Percentiles rank a stretch among this genome's conserved stretches.
Conservation (phyloP, 2,888 invertebrate species). For the Pachliopta kotzebuea region DNA sequence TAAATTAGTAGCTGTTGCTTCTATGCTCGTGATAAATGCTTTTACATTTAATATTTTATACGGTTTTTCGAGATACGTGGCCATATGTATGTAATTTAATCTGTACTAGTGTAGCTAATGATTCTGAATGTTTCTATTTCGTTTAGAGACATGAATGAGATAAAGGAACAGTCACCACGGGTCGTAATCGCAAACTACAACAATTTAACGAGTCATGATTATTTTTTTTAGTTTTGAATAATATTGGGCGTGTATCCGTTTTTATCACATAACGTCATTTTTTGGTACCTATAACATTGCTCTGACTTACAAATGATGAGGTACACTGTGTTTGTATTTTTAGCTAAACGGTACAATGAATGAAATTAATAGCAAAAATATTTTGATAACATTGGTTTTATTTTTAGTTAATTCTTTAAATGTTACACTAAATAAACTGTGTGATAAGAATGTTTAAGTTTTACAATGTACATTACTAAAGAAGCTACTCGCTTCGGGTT, state of each 20-base stretch:
- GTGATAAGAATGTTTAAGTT: too few relatives aligned
- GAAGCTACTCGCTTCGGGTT: neutral
- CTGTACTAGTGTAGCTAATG: conserved; percentile 23
- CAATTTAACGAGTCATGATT: conserved; percentile 78
- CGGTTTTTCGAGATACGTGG: conserved; percentile 4
- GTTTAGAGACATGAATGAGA: conserved; percentile 44
- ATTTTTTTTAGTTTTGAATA: conserved; percentile 79
- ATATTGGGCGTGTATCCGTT: conserved; percentile 71
- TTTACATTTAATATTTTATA: conserved; percentile 22
- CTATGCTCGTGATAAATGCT: conserved; percentile 23
- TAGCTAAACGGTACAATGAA: neutral
- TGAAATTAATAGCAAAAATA: too few relatives aligned
- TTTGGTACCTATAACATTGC: conserved; percentile 63
- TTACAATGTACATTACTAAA: neutral
- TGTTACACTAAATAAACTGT: too few relatives aligned
- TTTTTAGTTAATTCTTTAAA: too few relatives aligned
- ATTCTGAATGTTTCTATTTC: conserved; percentile 37
- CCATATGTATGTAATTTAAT: conserved; percentile 6
- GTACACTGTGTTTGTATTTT: neutral
- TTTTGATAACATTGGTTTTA: too few relatives aligned
- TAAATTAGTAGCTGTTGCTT: conserved; percentile 18
- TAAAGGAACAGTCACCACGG: conserved; percentile 51
- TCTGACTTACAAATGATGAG: conserved; percentile 70
- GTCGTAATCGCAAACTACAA: conserved; percentile 70
- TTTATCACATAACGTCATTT: conserved; percentile 76